These are phyloP conservation scores for Chelidonichthys spinosus DNA, from an alignment of 2,797 vertebrate genomes.

Conservation along the genomic window DNA sequence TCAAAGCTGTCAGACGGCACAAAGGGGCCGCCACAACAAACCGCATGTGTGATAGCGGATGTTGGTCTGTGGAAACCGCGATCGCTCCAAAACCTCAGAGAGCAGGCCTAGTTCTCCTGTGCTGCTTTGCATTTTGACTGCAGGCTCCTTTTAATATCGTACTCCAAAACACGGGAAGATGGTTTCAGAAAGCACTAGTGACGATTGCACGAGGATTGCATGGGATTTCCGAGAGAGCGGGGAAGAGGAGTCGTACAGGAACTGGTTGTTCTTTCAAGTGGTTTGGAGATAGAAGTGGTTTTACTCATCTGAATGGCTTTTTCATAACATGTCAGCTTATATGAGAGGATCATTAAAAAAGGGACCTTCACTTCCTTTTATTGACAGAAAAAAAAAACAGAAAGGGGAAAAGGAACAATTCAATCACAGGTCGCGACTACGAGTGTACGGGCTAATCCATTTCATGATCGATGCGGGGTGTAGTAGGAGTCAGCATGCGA, in stretches of 20 bases:
- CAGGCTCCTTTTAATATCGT: conserved; percentile 18
- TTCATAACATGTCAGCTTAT: conserved; percentile 13
- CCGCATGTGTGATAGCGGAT: conserved; percentile 51
- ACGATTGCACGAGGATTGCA: conserved; percentile 4
- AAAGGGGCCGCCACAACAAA: conserved; percentile 72
- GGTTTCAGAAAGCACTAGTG: conserved; percentile 35
- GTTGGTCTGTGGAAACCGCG: conserved; percentile 43
- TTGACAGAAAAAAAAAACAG: conserved; percentile 16
- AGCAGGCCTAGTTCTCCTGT: conserved; percentile 23
- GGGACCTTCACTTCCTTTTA: conserved; percentile 19
- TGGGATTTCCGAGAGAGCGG: conserved; percentile 27
- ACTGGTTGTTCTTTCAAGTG: conserved; percentile 38
- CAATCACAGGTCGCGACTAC: conserved; percentile 52
- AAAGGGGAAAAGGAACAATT: conserved; percentile 47
- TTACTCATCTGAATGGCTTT: conserved; percentile 28
- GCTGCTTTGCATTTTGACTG: conserved; percentile 48
- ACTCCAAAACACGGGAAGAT: conserved; percentile 17
- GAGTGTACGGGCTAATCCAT: conserved; percentile 47
- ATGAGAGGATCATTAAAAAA: neutral
- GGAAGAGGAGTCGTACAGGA: conserved; percentile 22
- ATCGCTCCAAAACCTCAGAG: conserved; percentile 37
- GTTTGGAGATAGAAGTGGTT: conserved; percentile 30
- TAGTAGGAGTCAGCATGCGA: conserved; percentile 47
- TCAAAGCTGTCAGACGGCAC: conserved; percentile 70
- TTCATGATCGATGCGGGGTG: conserved; percentile 60